Evolutionary conservation across 2,113 vertebrate species (phyloP).

Genomic region (Melozone crissalis): DNA sequence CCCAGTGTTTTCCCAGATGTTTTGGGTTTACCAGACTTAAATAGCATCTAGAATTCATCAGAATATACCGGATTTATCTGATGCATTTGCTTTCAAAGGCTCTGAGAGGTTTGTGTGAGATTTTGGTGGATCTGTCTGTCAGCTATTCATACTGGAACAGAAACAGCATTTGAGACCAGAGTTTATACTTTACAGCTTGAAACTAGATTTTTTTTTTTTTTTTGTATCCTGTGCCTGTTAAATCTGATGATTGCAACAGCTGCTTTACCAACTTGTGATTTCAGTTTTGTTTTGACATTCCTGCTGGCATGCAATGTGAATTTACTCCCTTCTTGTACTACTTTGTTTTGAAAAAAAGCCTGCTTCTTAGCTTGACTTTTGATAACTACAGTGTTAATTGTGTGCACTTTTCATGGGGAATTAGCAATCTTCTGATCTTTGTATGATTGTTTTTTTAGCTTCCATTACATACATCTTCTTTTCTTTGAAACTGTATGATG

Average conservation of each 20-base stretch:
- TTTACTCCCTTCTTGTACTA: not conserved
- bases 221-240: not conserved
- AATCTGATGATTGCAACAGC: conserved; percentile 11
- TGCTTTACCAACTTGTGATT: conserved; percentile 35
- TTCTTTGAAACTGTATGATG: not conserved
- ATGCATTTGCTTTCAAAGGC: not conserved
- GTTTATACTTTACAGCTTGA: not conserved
- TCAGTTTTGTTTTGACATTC: conserved; percentile 36
- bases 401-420: not conserved
- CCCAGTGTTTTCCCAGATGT: not conserved
- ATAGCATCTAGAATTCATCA: not conserved
- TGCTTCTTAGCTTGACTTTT: not conserved
- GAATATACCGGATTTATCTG: not conserved
- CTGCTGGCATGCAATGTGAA: not conserved
- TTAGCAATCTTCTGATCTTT: not conserved
- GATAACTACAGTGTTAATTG: not conserved
- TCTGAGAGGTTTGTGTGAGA: not conserved
- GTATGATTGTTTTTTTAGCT: not conserved
- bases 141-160: not conserved
- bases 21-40: not conserved
- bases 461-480: not conserved
- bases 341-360: not conserved
- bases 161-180: conserved; percentile 9
- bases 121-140: conserved; percentile 19
- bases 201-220: not conserved